A percentile compares a stretch with the other conserved stretches of the same genome.
These are phyloP conservation scores for Microchirus variegatus DNA, from an alignment of 2,797 vertebrate genomes.

Conservation along the genomic window DNA sequence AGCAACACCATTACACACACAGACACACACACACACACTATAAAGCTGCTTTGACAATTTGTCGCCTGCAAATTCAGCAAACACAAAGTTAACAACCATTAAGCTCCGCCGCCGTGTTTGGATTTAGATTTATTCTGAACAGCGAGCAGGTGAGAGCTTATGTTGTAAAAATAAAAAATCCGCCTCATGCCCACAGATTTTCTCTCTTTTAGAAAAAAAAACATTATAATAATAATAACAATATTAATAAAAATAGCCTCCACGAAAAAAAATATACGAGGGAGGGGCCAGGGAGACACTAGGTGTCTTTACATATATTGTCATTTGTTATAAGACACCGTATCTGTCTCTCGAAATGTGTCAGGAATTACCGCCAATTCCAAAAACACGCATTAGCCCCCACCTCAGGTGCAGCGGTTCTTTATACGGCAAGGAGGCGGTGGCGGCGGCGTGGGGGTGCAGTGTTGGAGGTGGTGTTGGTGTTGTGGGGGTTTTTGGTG, in stretches of 20 bases:
- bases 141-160: background rate
- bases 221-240: slow-evolving; percentile 33
- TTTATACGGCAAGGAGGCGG: slow-evolving; percentile 69
- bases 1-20: slow-evolving; percentile 36
- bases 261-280: slow-evolving; percentile 71
- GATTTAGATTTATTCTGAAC: slow-evolving; percentile 14
- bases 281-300: slow-evolving; percentile 34
- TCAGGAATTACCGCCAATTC: slow-evolving; percentile 85
- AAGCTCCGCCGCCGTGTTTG: slow-evolving; percentile 5
- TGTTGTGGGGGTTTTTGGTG: too few relatives aligned
- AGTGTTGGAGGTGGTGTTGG: too few relatives aligned
- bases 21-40: slow-evolving; percentile 6
- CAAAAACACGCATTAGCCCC: slow-evolving; percentile 87
- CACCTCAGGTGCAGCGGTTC: slow-evolving; percentile 79
- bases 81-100: slow-evolving; percentile 23
- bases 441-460: too few relatives aligned
- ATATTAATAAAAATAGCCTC: slow-evolving; percentile 75
- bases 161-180: slow-evolving; percentile 23
- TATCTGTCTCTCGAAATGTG: slow-evolving; percentile 85
- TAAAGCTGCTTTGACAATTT: too few relatives aligned
- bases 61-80: slow-evolving; percentile 1
- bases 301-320: slow-evolving; percentile 83
- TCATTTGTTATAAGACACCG: slow-evolving; percentile 79
- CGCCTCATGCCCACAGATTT: slow-evolving; percentile 14
- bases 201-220: slow-evolving; percentile 46